Evolutionary conservation across 2,888 invertebrate species (phyloP).

Genomic region (Lithophane leautieri): DNA sequence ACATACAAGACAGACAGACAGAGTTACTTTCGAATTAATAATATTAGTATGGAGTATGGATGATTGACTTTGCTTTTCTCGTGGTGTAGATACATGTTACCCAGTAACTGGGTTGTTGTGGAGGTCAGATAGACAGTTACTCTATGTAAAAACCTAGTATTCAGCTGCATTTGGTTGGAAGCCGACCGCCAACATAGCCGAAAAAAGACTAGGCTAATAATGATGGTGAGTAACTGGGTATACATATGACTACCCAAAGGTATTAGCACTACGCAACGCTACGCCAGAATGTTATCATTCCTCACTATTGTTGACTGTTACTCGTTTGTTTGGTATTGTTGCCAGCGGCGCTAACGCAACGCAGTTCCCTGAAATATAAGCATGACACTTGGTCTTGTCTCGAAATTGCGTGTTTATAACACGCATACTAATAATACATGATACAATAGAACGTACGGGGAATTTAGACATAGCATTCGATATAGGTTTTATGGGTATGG

Average conservation of each 20-base stretch:
- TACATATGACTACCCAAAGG: not conserved
- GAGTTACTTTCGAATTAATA: no score
- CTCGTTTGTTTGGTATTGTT: slow-evolving; percentile 48
- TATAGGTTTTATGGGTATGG: no score
- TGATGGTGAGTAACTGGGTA: not conserved
- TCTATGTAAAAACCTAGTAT: not conserved
- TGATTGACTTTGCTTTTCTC: not conserved
- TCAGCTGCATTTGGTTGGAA: not conserved
- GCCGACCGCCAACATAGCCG: not conserved
- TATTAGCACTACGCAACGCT: slow-evolving; percentile 17
- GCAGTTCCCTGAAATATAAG: slow-evolving; percentile 49
- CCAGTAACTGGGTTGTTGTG: not conserved
- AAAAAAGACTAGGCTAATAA: not conserved
- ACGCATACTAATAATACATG: slow-evolving; percentile 12
- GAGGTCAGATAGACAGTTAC: not conserved
- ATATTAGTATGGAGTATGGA: no score
- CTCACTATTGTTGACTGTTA: slow-evolving; percentile 46
- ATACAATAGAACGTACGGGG: not conserved
- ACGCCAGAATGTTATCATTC: slow-evolving; percentile 55
- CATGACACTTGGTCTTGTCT: slow-evolving; percentile 50
- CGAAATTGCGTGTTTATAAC: slow-evolving; percentile 34
- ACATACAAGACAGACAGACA: no score
- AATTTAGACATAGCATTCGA: no score
- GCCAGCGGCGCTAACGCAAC: slow-evolving; percentile 23
- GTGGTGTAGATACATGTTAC: not conserved